phyloP scores from a whole-genome alignment of 2,113 vertebrate species.

The Helogale parvula region DNA sequence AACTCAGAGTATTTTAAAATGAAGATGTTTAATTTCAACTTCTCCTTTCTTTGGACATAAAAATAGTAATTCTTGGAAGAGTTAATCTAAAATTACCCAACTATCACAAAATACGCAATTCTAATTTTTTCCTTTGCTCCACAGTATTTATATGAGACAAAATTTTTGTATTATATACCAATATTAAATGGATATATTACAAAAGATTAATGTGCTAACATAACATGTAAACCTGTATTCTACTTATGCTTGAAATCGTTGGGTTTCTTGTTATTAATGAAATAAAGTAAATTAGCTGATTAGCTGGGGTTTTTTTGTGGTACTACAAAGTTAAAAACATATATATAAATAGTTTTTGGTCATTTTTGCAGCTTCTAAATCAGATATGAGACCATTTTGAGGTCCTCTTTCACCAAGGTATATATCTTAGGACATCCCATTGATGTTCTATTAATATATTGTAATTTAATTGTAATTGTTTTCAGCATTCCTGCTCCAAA shows the following conservation, averaged over 20 bases:
- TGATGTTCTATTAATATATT: background rate
- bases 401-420: background rate
- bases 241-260: background rate
- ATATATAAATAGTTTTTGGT: background rate
- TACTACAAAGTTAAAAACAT: background rate
- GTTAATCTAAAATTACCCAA: constrained; percentile 6
- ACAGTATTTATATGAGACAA: background rate
- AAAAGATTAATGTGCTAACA: background rate
- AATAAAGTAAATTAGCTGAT: constrained; percentile 30
- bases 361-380: background rate
- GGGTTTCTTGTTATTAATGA: background rate
- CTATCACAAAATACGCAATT: constrained; percentile 10
- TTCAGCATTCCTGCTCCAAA: background rate
- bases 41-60: background rate
- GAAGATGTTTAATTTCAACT: background rate
- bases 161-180: background rate
- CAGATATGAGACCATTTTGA: background rate
- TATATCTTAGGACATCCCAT: background rate
- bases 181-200: background rate
- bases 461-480: background rate
- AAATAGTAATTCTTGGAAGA: background rate
- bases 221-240: background rate
- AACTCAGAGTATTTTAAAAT: constrained; percentile 22
- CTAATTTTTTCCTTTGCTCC: background rate
- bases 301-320: background rate